phyloP scores from a whole-genome alignment of 92 coral and sea anemone species.

The Epizoanthus rinbou region DNA sequence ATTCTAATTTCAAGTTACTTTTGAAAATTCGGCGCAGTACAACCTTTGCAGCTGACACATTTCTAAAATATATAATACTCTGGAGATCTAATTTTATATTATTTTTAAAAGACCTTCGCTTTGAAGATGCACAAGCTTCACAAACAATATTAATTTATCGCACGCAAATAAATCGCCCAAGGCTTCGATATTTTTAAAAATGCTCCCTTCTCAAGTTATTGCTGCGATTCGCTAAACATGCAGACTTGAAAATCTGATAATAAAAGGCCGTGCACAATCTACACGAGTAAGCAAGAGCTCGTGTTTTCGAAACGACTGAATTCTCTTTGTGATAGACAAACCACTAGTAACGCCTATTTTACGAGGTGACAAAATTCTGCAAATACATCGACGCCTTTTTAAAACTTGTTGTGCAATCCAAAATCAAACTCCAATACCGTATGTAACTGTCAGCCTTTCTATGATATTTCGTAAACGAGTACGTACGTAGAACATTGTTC shows the following conservation, averaged over 20 bases:
- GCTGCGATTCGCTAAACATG: background rate
- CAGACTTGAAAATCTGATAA: no score
- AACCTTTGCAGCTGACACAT: no score
- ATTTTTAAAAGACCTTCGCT: background rate
- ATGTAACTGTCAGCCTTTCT: background rate
- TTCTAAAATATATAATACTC: no score
- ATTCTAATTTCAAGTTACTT: background rate
- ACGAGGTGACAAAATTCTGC: slow-evolving; percentile 25
- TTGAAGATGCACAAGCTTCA: background rate
- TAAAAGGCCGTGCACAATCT: no score
- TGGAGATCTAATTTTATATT: no score
- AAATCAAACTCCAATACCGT: background rate
- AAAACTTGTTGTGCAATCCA: background rate
- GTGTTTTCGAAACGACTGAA: background rate
- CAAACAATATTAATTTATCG: background rate
- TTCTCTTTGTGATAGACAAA: background rate
- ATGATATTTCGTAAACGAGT: background rate
- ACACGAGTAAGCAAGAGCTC: background rate
- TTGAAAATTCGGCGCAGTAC: no score
- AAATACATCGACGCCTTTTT: slow-evolving; percentile 1
- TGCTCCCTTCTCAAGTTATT: background rate
- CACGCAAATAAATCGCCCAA: background rate
- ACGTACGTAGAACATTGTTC: background rate
- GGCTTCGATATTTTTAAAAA: background rate
- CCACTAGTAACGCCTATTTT: background rate